Evolutionary conservation across 2,113 vertebrate species (phyloP).

Genomic region (Sterrhoptilus dennistouni): DNA sequence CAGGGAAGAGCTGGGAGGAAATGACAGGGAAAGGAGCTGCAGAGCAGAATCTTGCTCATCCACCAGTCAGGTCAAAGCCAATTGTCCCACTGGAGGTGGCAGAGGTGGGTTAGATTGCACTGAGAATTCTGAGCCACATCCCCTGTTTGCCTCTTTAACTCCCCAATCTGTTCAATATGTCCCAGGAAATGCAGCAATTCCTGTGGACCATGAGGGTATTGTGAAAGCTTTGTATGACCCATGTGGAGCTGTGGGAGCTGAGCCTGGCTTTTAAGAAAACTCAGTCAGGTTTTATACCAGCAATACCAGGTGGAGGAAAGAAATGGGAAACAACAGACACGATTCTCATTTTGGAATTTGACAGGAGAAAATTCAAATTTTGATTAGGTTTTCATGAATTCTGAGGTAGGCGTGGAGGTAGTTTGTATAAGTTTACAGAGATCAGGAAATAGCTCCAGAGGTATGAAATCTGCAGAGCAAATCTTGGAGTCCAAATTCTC

Average conservation of each 20-base stretch:
- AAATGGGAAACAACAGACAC: background rate
- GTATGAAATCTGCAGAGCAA: background rate
- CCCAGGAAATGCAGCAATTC: background rate
- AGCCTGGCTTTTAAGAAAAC: background rate
- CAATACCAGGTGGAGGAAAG: background rate
- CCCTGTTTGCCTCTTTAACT: background rate
- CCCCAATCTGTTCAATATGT: background rate
- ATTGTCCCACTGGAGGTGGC: background rate
- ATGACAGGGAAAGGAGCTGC: background rate
- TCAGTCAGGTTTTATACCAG: background rate
- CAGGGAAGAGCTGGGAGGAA: background rate
- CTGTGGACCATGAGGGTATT: background rate
- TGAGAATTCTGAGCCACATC: background rate
- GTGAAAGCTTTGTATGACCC: background rate
- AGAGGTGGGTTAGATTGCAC: background rate
- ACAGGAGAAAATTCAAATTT: background rate
- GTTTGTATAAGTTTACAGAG: background rate
- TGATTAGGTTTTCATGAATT: background rate
- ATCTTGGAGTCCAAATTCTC: background rate
- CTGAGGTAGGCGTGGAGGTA: fast-evolving
- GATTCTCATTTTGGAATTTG: background rate
- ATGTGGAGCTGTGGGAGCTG: background rate
- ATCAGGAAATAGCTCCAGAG: background rate
- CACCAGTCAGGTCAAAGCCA: background rate
- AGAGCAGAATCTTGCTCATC: background rate